Conservation (phyloP, 2,888 invertebrate genomes). For the Erebia palarica region DNA sequence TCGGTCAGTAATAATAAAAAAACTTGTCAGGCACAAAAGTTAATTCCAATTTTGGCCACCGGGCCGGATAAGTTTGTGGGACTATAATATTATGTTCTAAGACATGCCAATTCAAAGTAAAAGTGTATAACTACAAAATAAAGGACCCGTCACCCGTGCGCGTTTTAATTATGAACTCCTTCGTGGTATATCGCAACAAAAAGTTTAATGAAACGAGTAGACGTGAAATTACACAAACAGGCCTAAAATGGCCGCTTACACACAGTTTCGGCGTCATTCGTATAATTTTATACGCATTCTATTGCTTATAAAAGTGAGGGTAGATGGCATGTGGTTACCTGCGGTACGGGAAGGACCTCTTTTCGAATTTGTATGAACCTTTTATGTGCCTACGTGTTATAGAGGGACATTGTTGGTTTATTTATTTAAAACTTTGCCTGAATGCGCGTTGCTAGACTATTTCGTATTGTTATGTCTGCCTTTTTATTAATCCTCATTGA, state of each 20-base stretch:
- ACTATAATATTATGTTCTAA: too few species aligned
- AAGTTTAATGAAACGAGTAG: constrained; percentile 8
- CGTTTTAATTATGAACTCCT: background rate
- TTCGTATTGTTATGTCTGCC: background rate
- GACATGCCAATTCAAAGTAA: background rate
- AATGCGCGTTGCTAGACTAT: background rate
- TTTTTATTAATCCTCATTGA: too few species aligned
- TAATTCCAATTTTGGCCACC: too few species aligned
- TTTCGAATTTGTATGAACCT: constrained; percentile 16
- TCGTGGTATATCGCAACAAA: background rate
- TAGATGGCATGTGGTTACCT: constrained; percentile 19
- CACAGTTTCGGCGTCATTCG: constrained; percentile 18
- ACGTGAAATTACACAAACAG: constrained; percentile 11
- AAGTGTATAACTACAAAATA: background rate
- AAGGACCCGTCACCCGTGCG: background rate
- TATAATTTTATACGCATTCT: constrained; percentile 22
- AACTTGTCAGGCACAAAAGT: too few species aligned
- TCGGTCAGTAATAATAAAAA: too few species aligned
- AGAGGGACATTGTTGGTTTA: constrained; percentile 6
- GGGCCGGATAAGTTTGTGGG: too few species aligned
- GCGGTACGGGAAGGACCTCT: constrained; percentile 10
- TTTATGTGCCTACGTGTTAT: constrained; percentile 11
- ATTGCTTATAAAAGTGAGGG: constrained; percentile 23
- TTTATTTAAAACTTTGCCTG: constrained; percentile 4
- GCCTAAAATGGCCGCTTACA: constrained; percentile 10